Percentiles rank a stretch among this genome's conserved stretches.
phyloP scores from a whole-genome alignment of 2,797 vertebrate genomes.

The Nyctalus aviator region DNA sequence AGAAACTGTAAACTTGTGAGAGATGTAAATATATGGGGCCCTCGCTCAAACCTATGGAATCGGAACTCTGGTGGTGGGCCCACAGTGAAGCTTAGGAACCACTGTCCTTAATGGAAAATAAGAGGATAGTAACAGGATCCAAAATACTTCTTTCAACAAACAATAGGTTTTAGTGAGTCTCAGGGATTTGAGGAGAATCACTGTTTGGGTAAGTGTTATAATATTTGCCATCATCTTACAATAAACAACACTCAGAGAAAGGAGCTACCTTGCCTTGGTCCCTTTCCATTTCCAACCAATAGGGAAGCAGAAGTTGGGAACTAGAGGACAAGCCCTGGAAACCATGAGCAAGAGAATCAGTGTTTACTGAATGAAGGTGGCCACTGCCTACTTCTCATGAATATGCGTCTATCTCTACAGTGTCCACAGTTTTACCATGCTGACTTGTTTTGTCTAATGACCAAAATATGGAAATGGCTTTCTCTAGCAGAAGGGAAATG shows the following conservation, averaged over 20 bases:
- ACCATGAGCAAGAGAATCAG: background rate
- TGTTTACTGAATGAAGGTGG: background rate
- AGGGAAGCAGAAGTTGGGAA: background rate
- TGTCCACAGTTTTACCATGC: background rate
- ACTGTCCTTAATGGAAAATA: background rate
- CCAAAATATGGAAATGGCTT: background rate
- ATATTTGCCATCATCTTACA: background rate
- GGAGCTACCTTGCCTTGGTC: background rate
- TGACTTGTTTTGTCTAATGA: background rate
- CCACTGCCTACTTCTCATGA: background rate
- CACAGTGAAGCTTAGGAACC: background rate
- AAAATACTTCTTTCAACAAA: constrained; percentile 16
- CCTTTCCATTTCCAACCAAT: background rate
- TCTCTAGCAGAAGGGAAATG: background rate
- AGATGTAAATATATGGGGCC: background rate
- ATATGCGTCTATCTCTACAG: background rate
- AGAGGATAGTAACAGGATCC: background rate
- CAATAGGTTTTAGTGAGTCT: background rate
- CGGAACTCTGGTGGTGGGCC: background rate
- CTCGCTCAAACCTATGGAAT: background rate
- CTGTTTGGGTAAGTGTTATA: background rate
- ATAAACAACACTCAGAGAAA: background rate
- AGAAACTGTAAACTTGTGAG: background rate
- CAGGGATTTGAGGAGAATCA: background rate
- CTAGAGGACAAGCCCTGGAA: background rate